Conservation (phyloP, 2,888 invertebrate species). For the Ferrisia virgata region DNA sequence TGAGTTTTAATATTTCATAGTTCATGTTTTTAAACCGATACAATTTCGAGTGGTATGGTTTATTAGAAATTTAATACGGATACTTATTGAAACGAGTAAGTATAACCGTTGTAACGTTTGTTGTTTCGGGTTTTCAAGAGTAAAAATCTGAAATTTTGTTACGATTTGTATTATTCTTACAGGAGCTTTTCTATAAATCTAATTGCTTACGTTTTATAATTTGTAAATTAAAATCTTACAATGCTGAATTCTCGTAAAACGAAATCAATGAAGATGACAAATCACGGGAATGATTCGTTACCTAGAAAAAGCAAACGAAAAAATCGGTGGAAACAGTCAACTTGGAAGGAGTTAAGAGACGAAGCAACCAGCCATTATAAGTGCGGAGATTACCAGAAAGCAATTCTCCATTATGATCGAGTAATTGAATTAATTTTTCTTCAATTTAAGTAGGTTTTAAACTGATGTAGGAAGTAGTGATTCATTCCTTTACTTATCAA, state of each 20-base stretch:
- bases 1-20: background rate
- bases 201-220: background rate
- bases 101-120: too few relatives aligned
- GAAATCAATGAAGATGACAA: background rate
- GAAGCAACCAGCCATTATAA: slow-evolving; percentile 76
- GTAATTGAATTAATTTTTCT: slow-evolving; percentile 55
- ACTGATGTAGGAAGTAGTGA: too few relatives aligned
- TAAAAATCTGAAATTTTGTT: too few relatives aligned
- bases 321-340: slow-evolving; percentile 2
- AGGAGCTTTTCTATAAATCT: too few relatives aligned
- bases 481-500: too few relatives aligned
- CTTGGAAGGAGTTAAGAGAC: slow-evolving; percentile 67
- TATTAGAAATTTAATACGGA: too few relatives aligned
- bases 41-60: too few relatives aligned
- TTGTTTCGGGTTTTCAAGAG: too few relatives aligned
- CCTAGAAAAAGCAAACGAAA: background rate
- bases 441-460: slow-evolving; percentile 21
- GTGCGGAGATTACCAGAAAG: slow-evolving; percentile 69
- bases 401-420: slow-evolving; percentile 68
- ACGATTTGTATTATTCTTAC: too few relatives aligned
- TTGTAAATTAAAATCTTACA: background rate
- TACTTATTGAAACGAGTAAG: too few relatives aligned
- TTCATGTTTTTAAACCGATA: background rate
- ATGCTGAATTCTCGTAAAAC: background rate
- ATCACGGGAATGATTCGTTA: background rate